Percentiles rank a stretch among this genome's conserved stretches.
Conservation (phyloP, 1,140 invertebrate genomes). For the Eupristina koningsbergeri region DNA sequence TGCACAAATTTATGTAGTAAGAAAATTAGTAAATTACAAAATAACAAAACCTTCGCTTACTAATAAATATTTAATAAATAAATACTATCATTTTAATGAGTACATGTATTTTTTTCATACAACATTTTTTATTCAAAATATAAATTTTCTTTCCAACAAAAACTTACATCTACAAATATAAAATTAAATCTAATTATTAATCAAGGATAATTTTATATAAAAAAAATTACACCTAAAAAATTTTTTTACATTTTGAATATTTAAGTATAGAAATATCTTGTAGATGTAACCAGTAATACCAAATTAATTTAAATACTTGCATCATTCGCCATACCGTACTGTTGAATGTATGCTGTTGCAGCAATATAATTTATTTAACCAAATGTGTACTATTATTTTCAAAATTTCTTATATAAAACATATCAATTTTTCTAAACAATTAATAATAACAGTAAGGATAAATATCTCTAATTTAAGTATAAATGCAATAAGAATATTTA, state of each 20-base stretch:
- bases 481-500: not conserved
- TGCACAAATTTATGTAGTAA: not conserved
- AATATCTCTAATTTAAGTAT: too few relatives aligned
- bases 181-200: not conserved
- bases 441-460: too few relatives aligned
- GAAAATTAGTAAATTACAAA: not conserved
- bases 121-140: not conserved
- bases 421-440: too few relatives aligned
- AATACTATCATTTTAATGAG: not conserved
- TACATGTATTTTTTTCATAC: too few relatives aligned
- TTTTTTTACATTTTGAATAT: not conserved
- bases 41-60: not conserved
- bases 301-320: not conserved
- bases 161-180: not conserved
- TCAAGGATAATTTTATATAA: not conserved
- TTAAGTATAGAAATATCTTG: not conserved
- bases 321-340: not conserved
- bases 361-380: not conserved
- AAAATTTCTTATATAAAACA: too few relatives aligned
- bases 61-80: not conserved
- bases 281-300: not conserved
- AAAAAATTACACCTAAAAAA: not conserved
- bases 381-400: not conserved
- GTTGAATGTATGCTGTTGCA: not conserved
- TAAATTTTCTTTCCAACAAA: not conserved